phyloP scores from a whole-genome alignment of 2,888 invertebrate genomes.

The Lycaena phlaeas region DNA sequence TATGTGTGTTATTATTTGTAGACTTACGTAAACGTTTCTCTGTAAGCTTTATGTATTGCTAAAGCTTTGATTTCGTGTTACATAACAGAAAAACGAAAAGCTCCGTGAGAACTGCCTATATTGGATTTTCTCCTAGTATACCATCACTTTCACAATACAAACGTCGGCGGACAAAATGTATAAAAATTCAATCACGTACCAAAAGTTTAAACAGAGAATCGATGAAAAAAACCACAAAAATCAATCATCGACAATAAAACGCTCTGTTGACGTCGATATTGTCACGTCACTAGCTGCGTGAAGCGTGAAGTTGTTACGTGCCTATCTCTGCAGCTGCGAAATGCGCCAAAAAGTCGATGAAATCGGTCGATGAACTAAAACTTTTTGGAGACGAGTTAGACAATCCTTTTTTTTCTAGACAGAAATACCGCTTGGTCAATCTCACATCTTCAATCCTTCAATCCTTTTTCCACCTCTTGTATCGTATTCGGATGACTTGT shows the following conservation, averaged over 20 bases:
- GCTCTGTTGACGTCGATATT: slow-evolving; percentile 39
- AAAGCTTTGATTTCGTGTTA: too few species aligned
- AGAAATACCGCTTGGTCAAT: too few species aligned
- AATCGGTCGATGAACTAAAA: slow-evolving; percentile 39
- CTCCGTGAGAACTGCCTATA: too few species aligned
- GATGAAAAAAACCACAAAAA: slow-evolving; percentile 27
- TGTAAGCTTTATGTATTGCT: too few species aligned
- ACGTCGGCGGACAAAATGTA: slow-evolving; percentile 4
- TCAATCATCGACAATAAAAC: slow-evolving; percentile 30
- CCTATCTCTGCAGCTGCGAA: slow-evolving; percentile 28
- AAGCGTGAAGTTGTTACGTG: slow-evolving; percentile 45
- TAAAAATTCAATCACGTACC: slow-evolving; percentile 13
- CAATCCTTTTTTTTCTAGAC: too few species aligned
- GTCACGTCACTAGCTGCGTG: slow-evolving; percentile 46
- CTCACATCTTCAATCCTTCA: too few species aligned
- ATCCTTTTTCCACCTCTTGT: too few species aligned
- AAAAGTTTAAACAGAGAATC: slow-evolving; percentile 18
- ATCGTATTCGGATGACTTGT: too few species aligned
- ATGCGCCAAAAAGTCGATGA: slow-evolving; percentile 29
- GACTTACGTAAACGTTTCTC: too few species aligned
- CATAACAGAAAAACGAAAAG: too few species aligned
- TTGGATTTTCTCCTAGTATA: too few species aligned
- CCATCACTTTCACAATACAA: slow-evolving; percentile 5
- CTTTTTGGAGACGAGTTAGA: slow-evolving; percentile 2
- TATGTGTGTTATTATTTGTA: too few species aligned